These are phyloP conservation scores for Datnioides undecimradiatus DNA, from an alignment of 2,113 vertebrate species.

Conservation along the genomic window DNA sequence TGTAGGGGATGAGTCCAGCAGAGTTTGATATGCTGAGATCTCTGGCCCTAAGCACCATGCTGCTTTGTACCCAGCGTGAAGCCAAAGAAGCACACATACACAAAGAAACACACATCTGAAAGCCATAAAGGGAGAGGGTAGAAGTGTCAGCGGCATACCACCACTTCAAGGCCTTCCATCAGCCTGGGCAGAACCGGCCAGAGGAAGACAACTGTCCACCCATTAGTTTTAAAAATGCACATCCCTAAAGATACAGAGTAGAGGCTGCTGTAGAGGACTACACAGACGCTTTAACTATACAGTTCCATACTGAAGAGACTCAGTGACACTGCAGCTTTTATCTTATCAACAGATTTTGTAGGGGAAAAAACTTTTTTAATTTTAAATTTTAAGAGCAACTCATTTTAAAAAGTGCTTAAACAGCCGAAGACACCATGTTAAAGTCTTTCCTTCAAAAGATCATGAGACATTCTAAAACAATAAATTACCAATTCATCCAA, in stretches of 20 bases:
- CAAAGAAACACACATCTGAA: conserved; percentile 64
- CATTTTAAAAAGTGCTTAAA: no score
- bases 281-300: neutral
- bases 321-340: neutral
- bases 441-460: no score
- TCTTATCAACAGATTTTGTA: neutral
- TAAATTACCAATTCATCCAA: neutral
- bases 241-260: neutral
- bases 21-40: conserved; percentile 45
- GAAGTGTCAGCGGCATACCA: conserved; percentile 34
- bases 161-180: conserved; percentile 31
- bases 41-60: conserved; percentile 48
- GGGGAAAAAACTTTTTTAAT: neutral
- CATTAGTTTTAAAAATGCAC: neutral
- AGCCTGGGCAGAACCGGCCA: neutral
- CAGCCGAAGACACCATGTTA: no score
- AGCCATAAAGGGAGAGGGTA: conserved; percentile 57
- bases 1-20: conserved; percentile 45
- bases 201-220: neutral
- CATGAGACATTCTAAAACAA: neutral
- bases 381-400: neutral
- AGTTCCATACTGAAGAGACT: neutral
- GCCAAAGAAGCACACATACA: conserved; percentile 40
- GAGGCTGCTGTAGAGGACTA: neutral
- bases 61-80: conserved; percentile 63